Evolutionary conservation across 2,113 vertebrate genomes (phyloP).

Genomic region (Alectura lathami): DNA sequence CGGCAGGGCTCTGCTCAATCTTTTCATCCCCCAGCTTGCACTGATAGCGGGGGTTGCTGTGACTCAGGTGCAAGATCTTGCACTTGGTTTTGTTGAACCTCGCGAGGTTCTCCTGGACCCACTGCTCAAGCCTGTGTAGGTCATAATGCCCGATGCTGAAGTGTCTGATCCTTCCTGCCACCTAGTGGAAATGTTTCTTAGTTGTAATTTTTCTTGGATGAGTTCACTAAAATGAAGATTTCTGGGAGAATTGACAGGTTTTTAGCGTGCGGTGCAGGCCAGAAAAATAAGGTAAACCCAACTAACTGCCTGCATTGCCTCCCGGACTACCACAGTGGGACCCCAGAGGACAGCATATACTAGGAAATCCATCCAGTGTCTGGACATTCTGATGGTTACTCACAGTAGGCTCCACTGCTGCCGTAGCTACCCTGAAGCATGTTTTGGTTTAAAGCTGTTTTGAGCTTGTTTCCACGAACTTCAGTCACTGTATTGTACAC

Average conservation of each 20-base stretch:
- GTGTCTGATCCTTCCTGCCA: slow-evolving; percentile 2
- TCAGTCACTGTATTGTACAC: not conserved
- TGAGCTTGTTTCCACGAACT: not conserved
- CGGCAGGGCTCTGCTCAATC: too few relatives aligned
- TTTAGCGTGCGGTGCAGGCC: not conserved
- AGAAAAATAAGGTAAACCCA: not conserved
- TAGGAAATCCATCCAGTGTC: not conserved
- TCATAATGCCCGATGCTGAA: not conserved
- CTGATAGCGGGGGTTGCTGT: too few relatives aligned
- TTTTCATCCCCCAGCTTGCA: too few relatives aligned
- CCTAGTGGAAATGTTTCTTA: not conserved
- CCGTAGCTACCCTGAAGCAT: not conserved
- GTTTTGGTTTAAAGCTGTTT: not conserved
- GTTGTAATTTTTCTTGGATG: not conserved
- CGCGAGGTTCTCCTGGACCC: too few relatives aligned
- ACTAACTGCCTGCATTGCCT: not conserved
- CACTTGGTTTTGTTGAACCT: too few relatives aligned
- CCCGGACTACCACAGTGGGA: not conserved
- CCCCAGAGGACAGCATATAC: not conserved
- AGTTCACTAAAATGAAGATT: not conserved
- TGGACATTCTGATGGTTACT: not conserved
- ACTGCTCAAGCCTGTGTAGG: too few relatives aligned
- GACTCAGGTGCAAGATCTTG: too few relatives aligned
- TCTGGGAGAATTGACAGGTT: not conserved
- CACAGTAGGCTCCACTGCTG: not conserved